phyloP scores from a whole-genome alignment of 2,888 invertebrate genomes.

The Deilephila elpenor region DNA sequence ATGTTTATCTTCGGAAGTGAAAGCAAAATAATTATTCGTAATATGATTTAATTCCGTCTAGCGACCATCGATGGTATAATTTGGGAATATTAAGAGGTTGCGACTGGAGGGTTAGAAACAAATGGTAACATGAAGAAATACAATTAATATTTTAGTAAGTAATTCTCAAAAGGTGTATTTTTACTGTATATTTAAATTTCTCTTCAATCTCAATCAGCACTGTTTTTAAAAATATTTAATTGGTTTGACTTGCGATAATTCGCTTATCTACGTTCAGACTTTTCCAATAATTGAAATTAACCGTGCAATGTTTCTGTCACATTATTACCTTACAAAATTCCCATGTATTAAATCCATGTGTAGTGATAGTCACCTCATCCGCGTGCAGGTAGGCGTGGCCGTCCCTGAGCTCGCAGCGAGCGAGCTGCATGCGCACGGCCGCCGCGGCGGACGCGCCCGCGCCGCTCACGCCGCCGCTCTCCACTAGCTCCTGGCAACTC shows the following conservation, averaged over 20 bases:
- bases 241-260: too few relatives aligned
- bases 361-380: constrained; percentile 62
- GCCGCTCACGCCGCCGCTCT: constrained; percentile 57
- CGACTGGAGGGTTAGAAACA: constrained; percentile 49
- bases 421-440: constrained; percentile 65
- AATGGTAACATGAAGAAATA: constrained; percentile 35
- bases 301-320: too few relatives aligned
- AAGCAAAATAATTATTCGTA: constrained; percentile 34
- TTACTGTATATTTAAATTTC: too few relatives aligned
- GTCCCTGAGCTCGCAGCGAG: constrained; percentile 64
- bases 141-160: background rate
- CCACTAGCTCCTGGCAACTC: constrained; percentile 74
- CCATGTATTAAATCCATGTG: background rate
- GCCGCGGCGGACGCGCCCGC: constrained; percentile 54
- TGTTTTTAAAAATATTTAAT: too few relatives aligned
- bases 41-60: constrained; percentile 67
- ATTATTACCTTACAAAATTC: too few relatives aligned
- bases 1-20: background rate
- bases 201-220: too few relatives aligned
- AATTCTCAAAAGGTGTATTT: too few relatives aligned
- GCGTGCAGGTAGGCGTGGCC: constrained; percentile 73
- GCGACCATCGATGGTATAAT: constrained; percentile 65
- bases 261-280: too few relatives aligned
- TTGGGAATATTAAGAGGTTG: constrained; percentile 51
- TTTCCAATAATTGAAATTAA: too few relatives aligned